A percentile compares a stretch with the other conserved stretches of the same genome.
Conservation (phyloP, 2,113 vertebrate species). For the Phalacrocorax brasilianus region DNA sequence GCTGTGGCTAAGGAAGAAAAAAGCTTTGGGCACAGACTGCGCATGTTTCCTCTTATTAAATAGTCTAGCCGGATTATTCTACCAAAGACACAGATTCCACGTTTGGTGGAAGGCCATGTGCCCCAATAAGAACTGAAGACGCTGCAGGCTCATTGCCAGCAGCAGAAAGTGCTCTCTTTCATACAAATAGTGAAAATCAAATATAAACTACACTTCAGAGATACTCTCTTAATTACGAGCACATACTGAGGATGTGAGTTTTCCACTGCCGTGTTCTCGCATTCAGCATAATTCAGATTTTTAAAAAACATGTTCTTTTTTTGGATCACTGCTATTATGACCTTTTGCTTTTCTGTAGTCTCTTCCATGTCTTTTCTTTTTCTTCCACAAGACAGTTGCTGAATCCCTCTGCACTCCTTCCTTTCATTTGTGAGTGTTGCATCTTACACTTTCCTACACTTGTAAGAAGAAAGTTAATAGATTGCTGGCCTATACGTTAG, state of each 20-base stretch:
- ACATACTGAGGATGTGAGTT: background rate
- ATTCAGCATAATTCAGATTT: background rate
- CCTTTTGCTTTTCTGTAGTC: background rate
- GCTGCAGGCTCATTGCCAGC: background rate
- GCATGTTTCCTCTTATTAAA: background rate
- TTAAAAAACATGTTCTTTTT: background rate
- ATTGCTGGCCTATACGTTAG: background rate
- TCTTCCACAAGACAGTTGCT: background rate
- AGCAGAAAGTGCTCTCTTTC: background rate
- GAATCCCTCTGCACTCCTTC: background rate
- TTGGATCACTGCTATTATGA: background rate
- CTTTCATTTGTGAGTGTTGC: background rate
- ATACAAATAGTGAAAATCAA: background rate
- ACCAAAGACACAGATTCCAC: background rate
- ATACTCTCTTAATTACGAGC: background rate
- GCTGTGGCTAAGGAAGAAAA: background rate
- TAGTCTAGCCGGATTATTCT: background rate
- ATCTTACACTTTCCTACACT: background rate
- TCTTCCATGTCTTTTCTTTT: background rate
- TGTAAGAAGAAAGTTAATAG: background rate
- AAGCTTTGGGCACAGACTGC: background rate
- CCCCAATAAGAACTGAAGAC: fast-evolving
- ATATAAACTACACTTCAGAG: background rate
- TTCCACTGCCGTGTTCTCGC: background rate
- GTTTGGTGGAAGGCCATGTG: background rate